Conservation (phyloP, 2,888 invertebrate genomes). For the Ariolimax columbianus region DNA sequence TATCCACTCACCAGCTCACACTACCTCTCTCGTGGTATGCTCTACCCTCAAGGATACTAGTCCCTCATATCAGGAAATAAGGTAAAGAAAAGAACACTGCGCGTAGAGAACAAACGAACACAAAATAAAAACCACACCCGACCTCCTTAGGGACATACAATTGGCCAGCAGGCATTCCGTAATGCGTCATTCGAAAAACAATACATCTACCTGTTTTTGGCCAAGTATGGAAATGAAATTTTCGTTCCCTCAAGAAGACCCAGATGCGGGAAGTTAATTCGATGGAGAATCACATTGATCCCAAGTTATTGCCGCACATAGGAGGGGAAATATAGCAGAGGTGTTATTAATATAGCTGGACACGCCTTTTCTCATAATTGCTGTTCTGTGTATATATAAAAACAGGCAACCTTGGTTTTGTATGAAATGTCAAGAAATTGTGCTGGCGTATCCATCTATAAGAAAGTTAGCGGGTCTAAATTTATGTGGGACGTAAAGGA, state of each 20-base stretch:
- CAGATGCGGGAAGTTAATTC: not conserved
- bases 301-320: not conserved
- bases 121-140: not conserved
- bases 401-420: too few species aligned
- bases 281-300: not conserved
- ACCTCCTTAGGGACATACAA: not conserved
- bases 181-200: constrained; percentile 9
- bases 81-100: too few species aligned
- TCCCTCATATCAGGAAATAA: not conserved
- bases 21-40: not conserved
- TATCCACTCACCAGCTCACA: not conserved
- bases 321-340: not conserved
- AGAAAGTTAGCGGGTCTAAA: too few species aligned
- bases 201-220: not conserved
- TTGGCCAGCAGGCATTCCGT: constrained; percentile 12
- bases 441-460: too few species aligned
- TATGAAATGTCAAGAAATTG: too few species aligned
- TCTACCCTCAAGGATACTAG: not conserved
- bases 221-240: not conserved
- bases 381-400: too few species aligned
- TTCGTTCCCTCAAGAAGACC: not conserved
- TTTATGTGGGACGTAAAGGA: too few species aligned
- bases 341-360: not conserved
- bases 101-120: not conserved
- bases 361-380: not conserved